These are phyloP conservation scores for Uloborus diversus DNA, from an alignment of 1,140 invertebrate species.

Conservation along the genomic window DNA sequence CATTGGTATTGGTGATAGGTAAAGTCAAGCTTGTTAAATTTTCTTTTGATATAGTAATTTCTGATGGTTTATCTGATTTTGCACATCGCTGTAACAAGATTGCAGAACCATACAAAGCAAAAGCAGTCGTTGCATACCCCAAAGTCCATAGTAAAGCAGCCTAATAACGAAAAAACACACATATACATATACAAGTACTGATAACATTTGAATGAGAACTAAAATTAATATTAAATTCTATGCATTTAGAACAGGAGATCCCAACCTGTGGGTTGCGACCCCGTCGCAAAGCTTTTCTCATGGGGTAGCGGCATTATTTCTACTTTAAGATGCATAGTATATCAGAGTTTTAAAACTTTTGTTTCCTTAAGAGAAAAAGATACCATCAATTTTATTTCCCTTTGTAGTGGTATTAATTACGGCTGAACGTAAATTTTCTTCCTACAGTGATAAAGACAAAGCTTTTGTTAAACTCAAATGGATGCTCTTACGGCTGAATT, in stretches of 20 bases:
- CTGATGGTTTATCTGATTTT: conserved; percentile 2
- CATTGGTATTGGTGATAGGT: too few relatives aligned
- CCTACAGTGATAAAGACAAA: too few relatives aligned
- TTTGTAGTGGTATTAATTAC: too few relatives aligned
- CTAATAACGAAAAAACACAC: conserved; percentile 13
- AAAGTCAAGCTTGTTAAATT: too few relatives aligned
- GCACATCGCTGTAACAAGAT: conserved; percentile 2
- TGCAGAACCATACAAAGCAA: neutral
- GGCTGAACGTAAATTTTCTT: too few relatives aligned
- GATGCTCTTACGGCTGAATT: too few relatives aligned
- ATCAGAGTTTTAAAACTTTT: too few relatives aligned
- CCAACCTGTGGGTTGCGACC: neutral
- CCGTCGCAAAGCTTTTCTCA: neutral
- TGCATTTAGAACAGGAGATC: neutral
- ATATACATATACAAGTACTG: neutral
- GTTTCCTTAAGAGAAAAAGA: too few relatives aligned
- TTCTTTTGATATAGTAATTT: too few relatives aligned
- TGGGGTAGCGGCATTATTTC: neutral
- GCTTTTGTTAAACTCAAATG: too few relatives aligned
- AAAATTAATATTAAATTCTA: neutral
- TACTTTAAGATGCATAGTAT: neutral
- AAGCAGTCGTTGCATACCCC: conserved; percentile 27
- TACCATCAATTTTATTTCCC: too few relatives aligned
- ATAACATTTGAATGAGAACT: neutral
- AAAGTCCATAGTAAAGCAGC: conserved; percentile 20